These are phyloP conservation scores for Thecocarcelia acutangulata DNA, from an alignment of 2,888 invertebrate species.

Conservation along the genomic window DNA sequence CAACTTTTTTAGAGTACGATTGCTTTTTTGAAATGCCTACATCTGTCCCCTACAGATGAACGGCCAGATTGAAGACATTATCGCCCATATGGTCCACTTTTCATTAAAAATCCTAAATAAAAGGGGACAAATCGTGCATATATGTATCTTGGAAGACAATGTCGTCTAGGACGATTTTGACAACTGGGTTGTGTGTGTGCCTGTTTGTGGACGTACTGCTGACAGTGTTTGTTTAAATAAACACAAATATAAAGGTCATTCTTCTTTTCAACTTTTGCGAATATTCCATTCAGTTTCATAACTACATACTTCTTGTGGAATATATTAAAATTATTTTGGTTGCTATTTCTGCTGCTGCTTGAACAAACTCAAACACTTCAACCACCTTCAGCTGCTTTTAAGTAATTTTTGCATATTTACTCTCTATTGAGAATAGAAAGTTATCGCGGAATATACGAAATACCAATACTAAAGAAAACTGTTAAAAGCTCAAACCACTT, in stretches of 20 bases:
- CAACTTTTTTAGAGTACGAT: too few relatives aligned
- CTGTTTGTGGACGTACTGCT: not conserved
- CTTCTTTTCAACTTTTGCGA: not conserved
- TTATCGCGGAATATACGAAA: not conserved
- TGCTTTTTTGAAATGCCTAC: too few relatives aligned
- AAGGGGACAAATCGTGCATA: too few relatives aligned
- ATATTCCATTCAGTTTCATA: constrained; percentile 7
- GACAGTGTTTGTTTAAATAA: too few relatives aligned
- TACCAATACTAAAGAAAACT: not conserved
- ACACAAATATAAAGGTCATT: constrained; percentile 22
- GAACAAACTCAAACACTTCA: not conserved
- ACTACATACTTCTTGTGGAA: constrained; percentile 14
- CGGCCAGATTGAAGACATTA: too few relatives aligned
- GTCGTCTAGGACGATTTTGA: too few relatives aligned
- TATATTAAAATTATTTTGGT: constrained; percentile 4
- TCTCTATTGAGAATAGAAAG: constrained; percentile 36
- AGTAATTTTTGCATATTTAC: constrained; percentile 48
- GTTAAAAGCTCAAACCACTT: not conserved
- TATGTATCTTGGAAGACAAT: too few relatives aligned
- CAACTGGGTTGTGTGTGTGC: not conserved
- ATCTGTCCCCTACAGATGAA: too few relatives aligned
- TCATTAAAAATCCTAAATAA: too few relatives aligned
- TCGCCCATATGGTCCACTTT: too few relatives aligned
- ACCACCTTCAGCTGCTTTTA: constrained; percentile 4
- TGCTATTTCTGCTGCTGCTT: too few relatives aligned